phyloP scores from a whole-genome alignment of 23 tunicate genomes.

The Diplosoma virens region DNA sequence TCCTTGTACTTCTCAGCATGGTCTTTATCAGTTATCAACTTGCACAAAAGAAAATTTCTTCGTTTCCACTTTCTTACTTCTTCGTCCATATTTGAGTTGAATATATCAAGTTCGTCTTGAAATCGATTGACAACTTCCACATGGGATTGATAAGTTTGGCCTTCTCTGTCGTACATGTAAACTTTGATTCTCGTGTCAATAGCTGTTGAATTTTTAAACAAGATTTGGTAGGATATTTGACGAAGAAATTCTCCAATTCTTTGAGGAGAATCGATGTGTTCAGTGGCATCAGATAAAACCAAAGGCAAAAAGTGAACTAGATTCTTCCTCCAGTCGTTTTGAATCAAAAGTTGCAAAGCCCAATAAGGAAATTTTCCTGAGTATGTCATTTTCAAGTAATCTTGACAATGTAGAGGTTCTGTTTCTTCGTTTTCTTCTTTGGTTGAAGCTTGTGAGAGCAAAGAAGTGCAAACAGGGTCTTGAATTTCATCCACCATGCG shows the following conservation, averaged over 20 bases:
- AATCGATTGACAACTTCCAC: neutral
- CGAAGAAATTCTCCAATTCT: neutral
- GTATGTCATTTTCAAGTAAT: neutral
- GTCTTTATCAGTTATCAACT: neutral
- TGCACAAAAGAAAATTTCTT: neutral
- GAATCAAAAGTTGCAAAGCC: neutral
- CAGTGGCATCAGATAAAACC: neutral
- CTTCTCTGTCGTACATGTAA: neutral
- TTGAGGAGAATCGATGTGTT: conserved; percentile 14
- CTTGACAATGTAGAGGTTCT: neutral
- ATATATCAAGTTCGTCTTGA: neutral
- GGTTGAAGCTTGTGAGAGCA: neutral
- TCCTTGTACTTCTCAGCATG: neutral
- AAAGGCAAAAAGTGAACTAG: conserved; percentile 14
- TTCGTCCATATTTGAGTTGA: neutral
- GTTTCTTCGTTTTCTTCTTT: conserved; percentile 18
- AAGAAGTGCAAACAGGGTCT: neutral
- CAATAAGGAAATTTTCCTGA: conserved; percentile 27
- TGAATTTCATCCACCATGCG: neutral
- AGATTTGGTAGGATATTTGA: neutral
- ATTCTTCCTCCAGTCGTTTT: neutral
- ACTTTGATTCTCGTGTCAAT: neutral
- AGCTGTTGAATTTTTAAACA: neutral
- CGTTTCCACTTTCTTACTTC: neutral
- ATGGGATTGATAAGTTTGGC: neutral